Conservation (phyloP, 2,888 invertebrate genomes). For the Myathropa florea region DNA sequence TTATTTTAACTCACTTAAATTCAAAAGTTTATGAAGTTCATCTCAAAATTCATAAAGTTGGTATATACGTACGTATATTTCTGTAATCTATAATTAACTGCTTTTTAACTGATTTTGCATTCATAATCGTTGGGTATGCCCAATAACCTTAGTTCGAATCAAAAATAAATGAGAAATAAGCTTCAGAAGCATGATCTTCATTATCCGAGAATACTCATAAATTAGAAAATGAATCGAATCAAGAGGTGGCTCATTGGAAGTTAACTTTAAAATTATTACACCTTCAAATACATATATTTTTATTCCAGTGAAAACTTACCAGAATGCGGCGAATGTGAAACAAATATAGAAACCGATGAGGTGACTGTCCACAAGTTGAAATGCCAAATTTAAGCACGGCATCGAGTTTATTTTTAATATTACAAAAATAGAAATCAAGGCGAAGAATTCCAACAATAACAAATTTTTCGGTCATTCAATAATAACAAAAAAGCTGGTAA, state of each 20-base stretch:
- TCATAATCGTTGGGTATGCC: too few relatives aligned
- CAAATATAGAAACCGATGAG: not conserved
- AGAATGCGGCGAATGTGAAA: not conserved
- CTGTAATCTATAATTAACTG: too few relatives aligned
- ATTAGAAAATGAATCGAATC: not conserved
- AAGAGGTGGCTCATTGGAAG: not conserved
- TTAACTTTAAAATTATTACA: not conserved
- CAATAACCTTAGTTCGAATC: too few relatives aligned
- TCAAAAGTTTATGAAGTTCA: too few relatives aligned
- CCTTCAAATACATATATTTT: not conserved
- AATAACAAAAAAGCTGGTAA: constrained; percentile 1
- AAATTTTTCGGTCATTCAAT: not conserved
- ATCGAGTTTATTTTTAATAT: constrained; percentile 40
- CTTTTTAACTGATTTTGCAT: too few relatives aligned
- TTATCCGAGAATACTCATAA: not conserved
- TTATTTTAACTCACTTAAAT: too few relatives aligned
- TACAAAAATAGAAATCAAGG: constrained; percentile 36
- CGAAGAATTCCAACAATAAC: not conserved
- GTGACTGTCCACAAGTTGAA: constrained; percentile 18
- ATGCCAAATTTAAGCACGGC: constrained; percentile 27
- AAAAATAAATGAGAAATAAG: too few relatives aligned
- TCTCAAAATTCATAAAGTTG: too few relatives aligned
- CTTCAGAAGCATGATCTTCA: too few relatives aligned
- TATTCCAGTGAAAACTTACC: not conserved
- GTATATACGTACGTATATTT: too few relatives aligned